Evolutionary conservation across 1,140 invertebrate genomes (phyloP), one percentile per base, ranked within the genome.

Genomic region (Tetramorium alpestre): DNA sequence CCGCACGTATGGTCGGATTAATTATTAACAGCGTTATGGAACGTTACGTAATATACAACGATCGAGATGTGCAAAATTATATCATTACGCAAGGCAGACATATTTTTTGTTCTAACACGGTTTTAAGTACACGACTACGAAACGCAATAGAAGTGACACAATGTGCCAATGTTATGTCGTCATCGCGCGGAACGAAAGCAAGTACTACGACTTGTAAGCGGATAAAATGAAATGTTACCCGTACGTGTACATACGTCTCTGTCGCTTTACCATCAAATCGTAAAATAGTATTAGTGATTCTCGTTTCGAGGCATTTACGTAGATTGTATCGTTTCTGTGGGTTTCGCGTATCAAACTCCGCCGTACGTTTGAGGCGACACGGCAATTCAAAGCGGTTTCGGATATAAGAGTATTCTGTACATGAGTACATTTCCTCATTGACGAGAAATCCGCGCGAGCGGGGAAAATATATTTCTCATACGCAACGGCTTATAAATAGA

Each of bases 221-320:
- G 18, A 47, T 47, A 16, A 44, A 64, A 64, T 77, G 25, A 64
- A 51, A 78, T 51, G 58, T 78, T 60, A 25, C 25, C 2, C 11
- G 25, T 60, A 16, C 16, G 13, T 13, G 47, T 11, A 77, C 18
- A 44, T 44, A 47, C 47, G 13, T 22, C 11, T 33, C 22, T 51
- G 4, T 51, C 33, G 44, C 38, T 65, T 38, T 13, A 49, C 11
- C 11, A 25, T 16, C 77, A 16, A 67, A 38, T 67, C 28, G n/a
- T 22, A 51, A 38, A 80, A 80, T 51, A 13, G 13, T 13, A 54
- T 80, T 80, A 80, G 28, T 51, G n/a, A 38, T 38, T 67, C 44
- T 78, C 58, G n/a, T 49, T 77, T 49, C 44, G 13, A 49, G 28
- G 28, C n/a, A 38, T n/a, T 38, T 7, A 38, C 41, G n/a, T 77